Percentiles rank a stretch among this genome's conserved stretches.
Conservation (phyloP, 2,797 vertebrate species). For the Peromyscus eremicus region DNA sequence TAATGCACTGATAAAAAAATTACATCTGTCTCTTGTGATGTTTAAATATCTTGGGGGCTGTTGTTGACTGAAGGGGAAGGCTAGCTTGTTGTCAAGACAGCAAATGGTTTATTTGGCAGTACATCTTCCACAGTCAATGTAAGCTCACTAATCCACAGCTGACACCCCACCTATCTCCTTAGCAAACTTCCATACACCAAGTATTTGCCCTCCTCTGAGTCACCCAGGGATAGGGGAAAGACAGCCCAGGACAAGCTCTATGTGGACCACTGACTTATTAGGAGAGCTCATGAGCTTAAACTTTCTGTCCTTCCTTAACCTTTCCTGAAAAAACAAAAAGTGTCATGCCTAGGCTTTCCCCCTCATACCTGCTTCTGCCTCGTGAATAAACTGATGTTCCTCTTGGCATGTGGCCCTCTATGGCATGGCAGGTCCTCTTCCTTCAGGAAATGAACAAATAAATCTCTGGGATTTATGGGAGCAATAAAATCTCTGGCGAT, state of each 20-base stretch:
- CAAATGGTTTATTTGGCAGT: not conserved
- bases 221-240: not conserved
- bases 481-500: not conserved
- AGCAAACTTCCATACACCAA: not conserved
- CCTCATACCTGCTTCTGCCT: not conserved
- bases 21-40: not conserved
- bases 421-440: not conserved
- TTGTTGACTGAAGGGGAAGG: not conserved
- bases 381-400: not conserved
- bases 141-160: not conserved
- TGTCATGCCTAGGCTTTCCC: not conserved
- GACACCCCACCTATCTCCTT: not conserved
- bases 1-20: not conserved
- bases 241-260: not conserved
- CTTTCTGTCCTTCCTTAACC: not conserved
- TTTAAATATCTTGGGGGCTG: not conserved
- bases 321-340: not conserved
- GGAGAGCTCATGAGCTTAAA: not conserved
- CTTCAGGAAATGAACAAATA: constrained; percentile 14
- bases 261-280: not conserved
- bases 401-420: not conserved
- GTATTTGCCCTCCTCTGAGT: not conserved
- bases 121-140: not conserved
- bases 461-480: not conserved
- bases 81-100: not conserved